These are phyloP conservation scores for Synanceia verrucosa DNA, from an alignment of 2,797 vertebrate species.

Conservation along the genomic window DNA sequence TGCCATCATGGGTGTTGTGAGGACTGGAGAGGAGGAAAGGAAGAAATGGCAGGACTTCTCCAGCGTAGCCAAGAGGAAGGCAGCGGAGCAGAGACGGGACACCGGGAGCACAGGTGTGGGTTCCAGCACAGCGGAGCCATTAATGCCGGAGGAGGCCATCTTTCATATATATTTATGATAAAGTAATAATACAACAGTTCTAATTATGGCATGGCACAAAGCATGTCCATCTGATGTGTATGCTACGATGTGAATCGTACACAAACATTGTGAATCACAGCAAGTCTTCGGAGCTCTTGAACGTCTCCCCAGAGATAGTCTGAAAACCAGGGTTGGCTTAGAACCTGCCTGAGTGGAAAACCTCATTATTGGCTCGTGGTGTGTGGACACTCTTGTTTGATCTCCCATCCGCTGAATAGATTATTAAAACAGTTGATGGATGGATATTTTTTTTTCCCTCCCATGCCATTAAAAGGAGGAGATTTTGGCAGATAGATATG, in stretches of 20 bases:
- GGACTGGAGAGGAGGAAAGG: no score
- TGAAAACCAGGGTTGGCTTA: conserved; percentile 59
- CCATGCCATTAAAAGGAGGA: conserved; percentile 66
- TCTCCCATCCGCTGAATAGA: conserved; percentile 71
- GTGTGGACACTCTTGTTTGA: conserved; percentile 74
- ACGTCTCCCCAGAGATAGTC: conserved; percentile 49
- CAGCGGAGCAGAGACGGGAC: no score
- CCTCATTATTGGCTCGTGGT: conserved; percentile 61
- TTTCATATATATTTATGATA: no score
- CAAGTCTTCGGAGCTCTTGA: conserved; percentile 21
- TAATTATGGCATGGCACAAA: not conserved
- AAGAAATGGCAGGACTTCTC: no score
- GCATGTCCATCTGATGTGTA: conserved; percentile 12
- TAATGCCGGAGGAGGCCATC: no score
- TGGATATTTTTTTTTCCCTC: conserved; percentile 34
- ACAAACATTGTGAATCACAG: conserved; percentile 43
- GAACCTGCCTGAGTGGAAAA: conserved; percentile 57
- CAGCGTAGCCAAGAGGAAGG: no score
- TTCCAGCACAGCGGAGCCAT: no score
- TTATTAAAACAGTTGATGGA: conserved; percentile 75
- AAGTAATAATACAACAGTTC: not conserved
- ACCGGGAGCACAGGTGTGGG: no score
- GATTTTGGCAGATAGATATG: conserved; percentile 60
- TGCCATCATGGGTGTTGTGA: no score
- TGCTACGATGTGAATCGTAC: conserved; percentile 23